phyloP scores from a whole-genome alignment of 1,140 invertebrate species.

The Paracyclopina nana region DNA sequence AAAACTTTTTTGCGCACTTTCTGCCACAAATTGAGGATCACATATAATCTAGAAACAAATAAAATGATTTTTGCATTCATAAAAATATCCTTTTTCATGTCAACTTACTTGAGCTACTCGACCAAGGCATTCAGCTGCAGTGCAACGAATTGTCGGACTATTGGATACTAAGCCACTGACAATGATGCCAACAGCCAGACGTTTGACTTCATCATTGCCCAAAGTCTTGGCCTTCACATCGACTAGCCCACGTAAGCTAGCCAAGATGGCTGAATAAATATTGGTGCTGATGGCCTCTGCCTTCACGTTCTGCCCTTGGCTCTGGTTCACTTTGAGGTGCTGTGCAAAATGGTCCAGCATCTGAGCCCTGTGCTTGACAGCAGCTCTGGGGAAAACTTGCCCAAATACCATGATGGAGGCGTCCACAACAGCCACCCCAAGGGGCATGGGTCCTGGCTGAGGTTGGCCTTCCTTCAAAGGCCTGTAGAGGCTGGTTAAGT shows the following conservation, averaged over 20 bases:
- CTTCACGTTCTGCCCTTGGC: constrained; percentile 44
- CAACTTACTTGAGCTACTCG: constrained; percentile 70
- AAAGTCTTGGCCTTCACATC: constrained; percentile 57
- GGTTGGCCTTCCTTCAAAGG: constrained; percentile 36
- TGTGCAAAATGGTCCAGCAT: constrained; percentile 92
- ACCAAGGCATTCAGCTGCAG: constrained; percentile 66
- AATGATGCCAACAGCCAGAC: constrained; percentile 56
- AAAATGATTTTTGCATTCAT: too few species aligned
- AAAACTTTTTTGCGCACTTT: constrained; percentile 73
- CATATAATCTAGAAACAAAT: too few species aligned
- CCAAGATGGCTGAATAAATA: constrained; percentile 77
- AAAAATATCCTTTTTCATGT: too few species aligned
- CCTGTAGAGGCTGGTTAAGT: constrained; percentile 71
- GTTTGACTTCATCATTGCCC: constrained; percentile 73
- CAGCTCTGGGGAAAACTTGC: constrained; percentile 74
- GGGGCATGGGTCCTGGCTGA: constrained; percentile 63
- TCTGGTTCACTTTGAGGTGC: constrained; percentile 43
- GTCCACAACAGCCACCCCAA: constrained; percentile 93
- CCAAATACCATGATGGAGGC: constrained; percentile 80
- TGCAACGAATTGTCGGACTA: constrained; percentile 67
- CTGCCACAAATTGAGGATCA: constrained; percentile 66
- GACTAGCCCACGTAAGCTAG: constrained; percentile 65
- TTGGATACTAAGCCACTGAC: constrained; percentile 42
- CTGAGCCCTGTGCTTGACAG: constrained; percentile 83
- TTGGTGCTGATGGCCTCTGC: constrained; percentile 94